Conservation (phyloP, 2,797 vertebrate genomes). For the Anableps anableps region DNA sequence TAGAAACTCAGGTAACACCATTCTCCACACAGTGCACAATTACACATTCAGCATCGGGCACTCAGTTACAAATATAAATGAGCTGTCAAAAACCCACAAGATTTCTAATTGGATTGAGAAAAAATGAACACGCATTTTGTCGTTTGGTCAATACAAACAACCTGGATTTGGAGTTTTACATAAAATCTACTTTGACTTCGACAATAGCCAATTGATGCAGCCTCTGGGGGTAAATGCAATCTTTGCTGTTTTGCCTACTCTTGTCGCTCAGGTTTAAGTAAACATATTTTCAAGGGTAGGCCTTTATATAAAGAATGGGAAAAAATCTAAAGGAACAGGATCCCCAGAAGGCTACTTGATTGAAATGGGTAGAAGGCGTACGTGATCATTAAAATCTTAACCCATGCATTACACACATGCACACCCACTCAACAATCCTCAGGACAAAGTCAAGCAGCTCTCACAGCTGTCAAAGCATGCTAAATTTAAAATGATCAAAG, state of each 20-base stretch:
- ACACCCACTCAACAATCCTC: constrained; percentile 23
- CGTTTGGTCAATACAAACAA: constrained; percentile 79
- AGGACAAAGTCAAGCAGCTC: constrained; percentile 50
- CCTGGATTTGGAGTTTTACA: constrained; percentile 77
- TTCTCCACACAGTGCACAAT: constrained; percentile 70
- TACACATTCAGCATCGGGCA: constrained; percentile 66
- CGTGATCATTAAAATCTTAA: constrained; percentile 54
- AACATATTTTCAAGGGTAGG: constrained; percentile 57
- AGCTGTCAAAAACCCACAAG: constrained; percentile 78
- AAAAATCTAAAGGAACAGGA: background rate
- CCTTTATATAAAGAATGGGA: constrained; percentile 23
- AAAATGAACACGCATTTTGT: constrained; percentile 78
- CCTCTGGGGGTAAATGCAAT: constrained; percentile 60
- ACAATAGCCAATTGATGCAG: constrained; percentile 68
- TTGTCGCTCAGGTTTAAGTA: constrained; percentile 61
- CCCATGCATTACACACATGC: constrained; percentile 17
- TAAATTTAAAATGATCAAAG: constrained; percentile 36
- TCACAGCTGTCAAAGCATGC: constrained; percentile 37
- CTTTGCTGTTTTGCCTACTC: constrained; percentile 47
- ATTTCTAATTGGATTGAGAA: constrained; percentile 79
- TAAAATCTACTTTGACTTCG: constrained; percentile 78
- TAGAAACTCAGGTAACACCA: constrained; percentile 67
- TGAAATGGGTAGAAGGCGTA: constrained; percentile 51
- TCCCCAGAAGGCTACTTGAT: constrained; percentile 31
- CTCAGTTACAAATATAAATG: constrained; percentile 79